Base-by-base conservation (phyloP, 1,140 invertebrate genomes). In the Drosophila punjabiensis region DNA sequence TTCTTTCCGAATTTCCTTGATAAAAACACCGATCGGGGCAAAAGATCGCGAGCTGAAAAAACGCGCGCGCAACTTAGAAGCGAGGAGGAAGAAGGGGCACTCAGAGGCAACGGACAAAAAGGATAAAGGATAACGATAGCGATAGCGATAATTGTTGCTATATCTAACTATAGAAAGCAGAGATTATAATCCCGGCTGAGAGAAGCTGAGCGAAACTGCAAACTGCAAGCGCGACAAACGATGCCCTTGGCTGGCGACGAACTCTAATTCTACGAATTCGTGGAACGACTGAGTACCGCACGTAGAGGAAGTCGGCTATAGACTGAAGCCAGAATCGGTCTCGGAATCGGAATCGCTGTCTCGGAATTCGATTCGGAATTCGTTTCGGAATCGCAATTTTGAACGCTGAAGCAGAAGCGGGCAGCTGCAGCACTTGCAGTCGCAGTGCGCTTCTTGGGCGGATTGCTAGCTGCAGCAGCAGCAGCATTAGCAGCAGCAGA, bases 381-480 rank as follows among this genome's bases (percentile, higher is more conserved):
- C 56, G 35, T 39, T 47, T 52, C 61, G 61, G 43, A 63, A 55
- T 56, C 50, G 39, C 39, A 47, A 37, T 47, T 52, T 45, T 28
- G 39, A 71, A 58, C 64, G 68, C 68, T 90, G 81, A 79, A 39
- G 76, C 79, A 87, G 73, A 64, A 82, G 79, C 56, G 66, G 80
- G 84, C 79, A 78, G 79, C 71, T n/a, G n/a, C n/a, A n/a, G n/a
- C n/a, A 79, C 77, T 82, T 91, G 82, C 87, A 86, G 79, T 74
- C 77, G 66, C 81, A 91, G 71, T 89, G 87, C 82, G 79, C 75
- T 90, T 86, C 86, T 91, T 89, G 69, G 71, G 74, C 78, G 85
- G 63, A 73, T 69, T 83, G 76, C 81, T 63, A 56, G 67, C 18
- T 74, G 68, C 79, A 33, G 50, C 48, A n/a, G 47, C 6, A 14